These are phyloP conservation scores for Thyatira batis DNA, from an alignment of 2,888 invertebrate species.

Conservation along the genomic window DNA sequence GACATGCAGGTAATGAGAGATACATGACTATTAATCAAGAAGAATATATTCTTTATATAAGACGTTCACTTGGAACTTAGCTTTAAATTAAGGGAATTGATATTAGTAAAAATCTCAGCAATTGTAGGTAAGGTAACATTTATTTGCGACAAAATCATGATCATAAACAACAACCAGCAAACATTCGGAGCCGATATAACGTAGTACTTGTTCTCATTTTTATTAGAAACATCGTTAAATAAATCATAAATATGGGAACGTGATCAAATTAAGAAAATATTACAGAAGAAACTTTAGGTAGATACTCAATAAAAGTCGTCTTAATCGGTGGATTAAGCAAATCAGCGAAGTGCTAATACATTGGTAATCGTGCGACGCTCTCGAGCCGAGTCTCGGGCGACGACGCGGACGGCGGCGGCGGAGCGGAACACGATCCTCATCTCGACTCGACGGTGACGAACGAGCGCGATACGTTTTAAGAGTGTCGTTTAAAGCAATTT, in stretches of 20 bases:
- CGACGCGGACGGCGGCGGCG: constrained; percentile 4
- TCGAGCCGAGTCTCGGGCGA: not conserved
- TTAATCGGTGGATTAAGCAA: constrained; percentile 1
- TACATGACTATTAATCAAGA: no score
- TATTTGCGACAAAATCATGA: no score
- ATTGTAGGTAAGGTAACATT: no score
- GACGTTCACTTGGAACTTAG: no score
- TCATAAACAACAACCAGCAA: no score
- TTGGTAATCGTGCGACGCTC: constrained; percentile 14
- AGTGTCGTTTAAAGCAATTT: constrained; percentile 79
- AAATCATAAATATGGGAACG: not conserved
- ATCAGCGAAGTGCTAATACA: constrained; percentile 24
- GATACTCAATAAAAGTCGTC: not conserved
- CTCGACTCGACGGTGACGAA: constrained; percentile 35
- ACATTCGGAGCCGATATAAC: no score
- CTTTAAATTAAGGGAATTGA: no score
- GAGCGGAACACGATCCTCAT: constrained; percentile 16
- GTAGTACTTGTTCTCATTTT: no score
- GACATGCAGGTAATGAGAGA: no score
- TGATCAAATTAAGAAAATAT: not conserved
- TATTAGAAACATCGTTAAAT: no score
- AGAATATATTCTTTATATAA: no score
- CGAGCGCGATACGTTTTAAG: constrained; percentile 52
- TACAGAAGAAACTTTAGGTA: not conserved
- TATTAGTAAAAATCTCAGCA: no score